Percentiles rank a stretch among this genome's conserved stretches.
phyloP scores from a whole-genome alignment of 2,888 invertebrate species.

The Clostera curtula region DNA sequence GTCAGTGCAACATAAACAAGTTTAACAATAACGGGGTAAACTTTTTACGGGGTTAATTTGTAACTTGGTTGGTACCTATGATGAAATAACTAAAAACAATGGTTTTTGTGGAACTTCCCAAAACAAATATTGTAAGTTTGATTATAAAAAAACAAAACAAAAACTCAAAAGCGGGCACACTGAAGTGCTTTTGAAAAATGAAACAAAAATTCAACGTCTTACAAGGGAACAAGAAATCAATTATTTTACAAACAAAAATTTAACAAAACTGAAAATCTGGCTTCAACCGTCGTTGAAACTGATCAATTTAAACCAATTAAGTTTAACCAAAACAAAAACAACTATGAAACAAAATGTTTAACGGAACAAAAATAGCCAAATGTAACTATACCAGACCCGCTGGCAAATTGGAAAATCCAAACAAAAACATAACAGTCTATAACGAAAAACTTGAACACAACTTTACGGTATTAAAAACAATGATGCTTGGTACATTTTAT shows the following conservation, averaged over 20 bases:
- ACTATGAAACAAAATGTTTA: constrained; percentile 1
- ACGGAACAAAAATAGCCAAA: constrained; percentile 6
- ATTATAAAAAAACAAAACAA: constrained; percentile 2
- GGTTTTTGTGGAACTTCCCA: neutral
- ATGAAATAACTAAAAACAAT: neutral
- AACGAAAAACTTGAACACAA: constrained; percentile 25
- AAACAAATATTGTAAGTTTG: neutral
- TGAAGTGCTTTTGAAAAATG: constrained; percentile 2
- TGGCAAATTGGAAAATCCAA: constrained; percentile 13
- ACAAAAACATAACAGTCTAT: constrained; percentile 18
- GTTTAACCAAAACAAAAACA: no score
- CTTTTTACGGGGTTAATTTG: no score
- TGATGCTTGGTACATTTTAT: constrained; percentile 8
- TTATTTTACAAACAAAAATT: neutral
- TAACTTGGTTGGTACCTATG: no score
- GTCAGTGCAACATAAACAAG: constrained; percentile 7
- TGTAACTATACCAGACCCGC: constrained; percentile 18
- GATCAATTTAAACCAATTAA: no score
- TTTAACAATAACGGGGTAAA: constrained; percentile 10
- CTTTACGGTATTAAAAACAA: constrained; percentile 12
- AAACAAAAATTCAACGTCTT: constrained; percentile 16
- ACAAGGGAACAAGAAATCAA: constrained; percentile 7
- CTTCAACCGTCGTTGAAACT: no score
- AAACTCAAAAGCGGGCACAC: no score
- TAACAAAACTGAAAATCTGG: no score